These are phyloP conservation scores for Lepidochrysops patricia DNA, from an alignment of 2,888 invertebrate genomes.

Conservation along the genomic window DNA sequence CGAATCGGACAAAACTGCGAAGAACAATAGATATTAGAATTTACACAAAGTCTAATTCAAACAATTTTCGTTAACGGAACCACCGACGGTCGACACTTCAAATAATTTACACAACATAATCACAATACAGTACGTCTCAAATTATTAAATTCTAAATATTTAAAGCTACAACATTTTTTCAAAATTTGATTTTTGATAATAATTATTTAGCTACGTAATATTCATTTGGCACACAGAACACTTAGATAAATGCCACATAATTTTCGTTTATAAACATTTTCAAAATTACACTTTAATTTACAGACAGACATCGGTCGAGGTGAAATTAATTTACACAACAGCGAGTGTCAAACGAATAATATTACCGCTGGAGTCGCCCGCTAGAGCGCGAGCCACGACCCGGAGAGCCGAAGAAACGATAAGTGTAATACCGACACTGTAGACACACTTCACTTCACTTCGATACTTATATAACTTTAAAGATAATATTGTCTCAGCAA, in stretches of 20 bases:
- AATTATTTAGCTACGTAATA: slow-evolving; percentile 19
- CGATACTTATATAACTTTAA: slow-evolving; percentile 54
- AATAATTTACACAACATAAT: slow-evolving; percentile 29
- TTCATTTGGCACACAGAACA: slow-evolving; percentile 46
- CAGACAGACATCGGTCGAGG: not conserved
- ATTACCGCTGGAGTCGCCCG: not conserved
- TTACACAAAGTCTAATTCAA: slow-evolving; percentile 37
- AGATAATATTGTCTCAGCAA: slow-evolving; percentile 71
- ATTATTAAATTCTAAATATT: slow-evolving; percentile 67
- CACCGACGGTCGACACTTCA: slow-evolving; percentile 30
- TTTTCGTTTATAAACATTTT: slow-evolving; percentile 5
- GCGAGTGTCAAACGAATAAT: not conserved
- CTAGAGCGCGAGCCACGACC: not conserved
- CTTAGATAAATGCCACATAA: slow-evolving; percentile 28
- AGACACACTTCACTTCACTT: slow-evolving; percentile 35
- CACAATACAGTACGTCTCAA: slow-evolving; percentile 33
- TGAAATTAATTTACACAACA: not conserved
- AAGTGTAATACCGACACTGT: slow-evolving; percentile 10
- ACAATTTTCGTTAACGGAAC: slow-evolving; percentile 40
- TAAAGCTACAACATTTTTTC: slow-evolving; percentile 58
- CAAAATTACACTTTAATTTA: slow-evolving; percentile 2
- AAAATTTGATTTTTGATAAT: slow-evolving; percentile 17
- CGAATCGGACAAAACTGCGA: slow-evolving; percentile 40
- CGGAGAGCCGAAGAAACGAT: not conserved
- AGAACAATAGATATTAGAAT: slow-evolving; percentile 35